phyloP scores from a whole-genome alignment of 2,888 invertebrate genomes.

The Morpho deidamia region DNA sequence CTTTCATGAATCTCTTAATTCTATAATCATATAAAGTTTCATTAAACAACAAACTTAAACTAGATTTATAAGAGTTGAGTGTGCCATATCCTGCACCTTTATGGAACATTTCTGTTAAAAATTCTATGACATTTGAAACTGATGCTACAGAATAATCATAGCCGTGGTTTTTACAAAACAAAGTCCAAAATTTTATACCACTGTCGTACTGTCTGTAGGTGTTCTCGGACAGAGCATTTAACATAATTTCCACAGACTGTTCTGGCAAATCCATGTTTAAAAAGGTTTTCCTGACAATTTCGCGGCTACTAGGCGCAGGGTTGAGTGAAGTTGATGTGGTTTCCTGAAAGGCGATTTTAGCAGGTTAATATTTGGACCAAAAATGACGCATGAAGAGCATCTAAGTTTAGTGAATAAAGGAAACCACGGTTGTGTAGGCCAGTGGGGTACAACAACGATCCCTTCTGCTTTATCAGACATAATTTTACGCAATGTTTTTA shows the following conservation, averaged over 20 bases:
- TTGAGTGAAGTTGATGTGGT: slow-evolving; percentile 4
- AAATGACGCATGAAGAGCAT: background rate
- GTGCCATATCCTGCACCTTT: slow-evolving; percentile 26
- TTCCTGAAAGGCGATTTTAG: background rate
- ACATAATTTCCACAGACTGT: slow-evolving; percentile 8
- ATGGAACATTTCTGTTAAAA: slow-evolving; percentile 25
- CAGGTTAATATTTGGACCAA: background rate
- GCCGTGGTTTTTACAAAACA: slow-evolving; percentile 11
- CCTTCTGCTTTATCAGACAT: background rate
- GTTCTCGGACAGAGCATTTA: slow-evolving; percentile 15
- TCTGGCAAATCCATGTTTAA: background rate
- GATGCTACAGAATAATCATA: background rate
- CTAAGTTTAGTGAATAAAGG: background rate
- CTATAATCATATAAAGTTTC: slow-evolving; percentile 23
- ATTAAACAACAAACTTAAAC: slow-evolving; percentile 28
- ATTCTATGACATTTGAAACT: slow-evolving; percentile 11
- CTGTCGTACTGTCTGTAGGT: slow-evolving; percentile 19
- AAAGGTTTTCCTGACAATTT: slow-evolving; percentile 16
- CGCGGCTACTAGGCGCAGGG: slow-evolving; percentile 24
- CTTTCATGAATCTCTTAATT: slow-evolving; percentile 29
- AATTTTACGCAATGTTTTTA: background rate
- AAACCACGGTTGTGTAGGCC: background rate
- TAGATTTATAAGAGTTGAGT: slow-evolving; percentile 30
- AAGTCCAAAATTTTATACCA: slow-evolving; percentile 16
- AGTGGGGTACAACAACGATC: background rate